These are phyloP conservation scores for Agonopterix subpropinquella DNA, from an alignment of 2,888 invertebrate genomes.

Conservation along the genomic window DNA sequence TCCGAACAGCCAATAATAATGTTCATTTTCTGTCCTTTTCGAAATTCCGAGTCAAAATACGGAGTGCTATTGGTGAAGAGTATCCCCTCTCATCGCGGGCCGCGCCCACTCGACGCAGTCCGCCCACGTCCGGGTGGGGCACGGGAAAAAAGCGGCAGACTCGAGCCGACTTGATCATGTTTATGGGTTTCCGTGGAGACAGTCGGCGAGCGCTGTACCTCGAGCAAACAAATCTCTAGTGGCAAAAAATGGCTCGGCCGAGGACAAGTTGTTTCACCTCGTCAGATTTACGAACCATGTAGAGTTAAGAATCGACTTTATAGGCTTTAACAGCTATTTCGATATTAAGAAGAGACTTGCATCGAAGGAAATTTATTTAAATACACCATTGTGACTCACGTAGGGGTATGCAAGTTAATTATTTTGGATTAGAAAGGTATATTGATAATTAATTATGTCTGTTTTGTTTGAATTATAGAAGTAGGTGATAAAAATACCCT, in stretches of 20 bases:
- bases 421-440: no score
- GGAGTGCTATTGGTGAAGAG: slow-evolving; percentile 39
- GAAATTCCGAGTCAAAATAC: slow-evolving; percentile 28
- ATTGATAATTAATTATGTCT: no score
- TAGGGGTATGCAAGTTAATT: no score
- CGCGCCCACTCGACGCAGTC: slow-evolving; percentile 33
- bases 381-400: not conserved
- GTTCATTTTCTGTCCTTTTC: slow-evolving; percentile 56
- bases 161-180: slow-evolving; percentile 65
- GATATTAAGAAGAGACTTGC: not conserved
- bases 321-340: slow-evolving; percentile 3
- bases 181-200: slow-evolving; percentile 73
- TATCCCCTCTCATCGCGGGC: slow-evolving; percentile 39
- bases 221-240: slow-evolving; percentile 70
- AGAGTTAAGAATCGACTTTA: slow-evolving; percentile 41
- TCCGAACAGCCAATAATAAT: slow-evolving; percentile 43
- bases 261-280: slow-evolving; percentile 71
- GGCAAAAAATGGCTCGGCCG: slow-evolving; percentile 69
- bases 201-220: slow-evolving; percentile 60
- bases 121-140: slow-evolving; percentile 54
- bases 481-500: no score
- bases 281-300: slow-evolving; percentile 63
- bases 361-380: not conserved
- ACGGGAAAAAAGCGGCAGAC: slow-evolving; percentile 67
- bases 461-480: no score